Conservation (phyloP, 2,888 invertebrate species). For the Chydorus sphaericus region DNA sequence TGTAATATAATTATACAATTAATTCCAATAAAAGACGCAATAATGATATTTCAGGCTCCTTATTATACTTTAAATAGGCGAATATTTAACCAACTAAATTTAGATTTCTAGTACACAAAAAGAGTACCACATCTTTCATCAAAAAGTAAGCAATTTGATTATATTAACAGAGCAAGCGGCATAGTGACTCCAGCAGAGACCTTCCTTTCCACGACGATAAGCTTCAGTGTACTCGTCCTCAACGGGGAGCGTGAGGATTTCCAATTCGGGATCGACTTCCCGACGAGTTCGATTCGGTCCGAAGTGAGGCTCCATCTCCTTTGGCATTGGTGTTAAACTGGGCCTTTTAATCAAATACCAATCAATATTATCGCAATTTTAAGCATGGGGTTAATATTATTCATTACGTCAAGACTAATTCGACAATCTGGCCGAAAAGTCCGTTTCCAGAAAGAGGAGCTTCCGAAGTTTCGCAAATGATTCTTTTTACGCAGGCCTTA, state of each 20-base stretch:
- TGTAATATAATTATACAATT: too few species aligned
- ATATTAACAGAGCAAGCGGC: background rate
- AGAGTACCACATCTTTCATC: too few species aligned
- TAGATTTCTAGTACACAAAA: too few species aligned
- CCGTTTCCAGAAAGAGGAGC: background rate
- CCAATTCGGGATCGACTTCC: background rate
- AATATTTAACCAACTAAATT: too few species aligned
- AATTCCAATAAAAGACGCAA: too few species aligned
- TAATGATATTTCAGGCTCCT: too few species aligned
- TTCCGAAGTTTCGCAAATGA: background rate
- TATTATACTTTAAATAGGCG: too few species aligned
- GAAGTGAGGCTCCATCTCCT: background rate
- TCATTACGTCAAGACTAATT: background rate
- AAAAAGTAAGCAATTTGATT: background rate
- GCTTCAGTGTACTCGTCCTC: background rate
- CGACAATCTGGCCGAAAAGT: background rate
- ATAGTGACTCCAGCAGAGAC: background rate
- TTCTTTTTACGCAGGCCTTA: background rate
- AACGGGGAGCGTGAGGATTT: background rate
- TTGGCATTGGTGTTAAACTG: background rate
- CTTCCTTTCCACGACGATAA: background rate
- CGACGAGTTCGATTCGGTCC: background rate
- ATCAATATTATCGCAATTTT: background rate
- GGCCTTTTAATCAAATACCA: background rate
- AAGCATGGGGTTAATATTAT: background rate